Conservation (phyloP, 30 jellyfish, hydroid and myxozoan genomes). For the Nemopilema nomurai region DNA sequence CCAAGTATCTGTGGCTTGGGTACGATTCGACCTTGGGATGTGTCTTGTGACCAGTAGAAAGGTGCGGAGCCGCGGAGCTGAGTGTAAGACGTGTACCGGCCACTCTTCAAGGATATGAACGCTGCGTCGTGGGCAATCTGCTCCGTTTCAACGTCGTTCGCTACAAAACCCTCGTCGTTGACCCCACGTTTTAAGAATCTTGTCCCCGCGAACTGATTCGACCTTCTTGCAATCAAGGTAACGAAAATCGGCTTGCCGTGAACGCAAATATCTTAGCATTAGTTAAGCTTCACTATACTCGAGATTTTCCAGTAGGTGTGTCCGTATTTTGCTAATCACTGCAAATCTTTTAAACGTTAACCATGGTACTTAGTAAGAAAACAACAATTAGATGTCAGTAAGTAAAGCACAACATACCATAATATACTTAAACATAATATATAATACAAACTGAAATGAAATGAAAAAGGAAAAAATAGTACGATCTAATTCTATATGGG, state of each 20-base stretch:
- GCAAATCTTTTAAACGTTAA: too few relatives aligned
- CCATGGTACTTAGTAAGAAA: too few relatives aligned
- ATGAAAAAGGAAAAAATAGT: neutral
- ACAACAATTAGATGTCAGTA: too few relatives aligned
- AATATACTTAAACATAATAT: too few relatives aligned
- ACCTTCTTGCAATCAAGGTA: slow-evolving; percentile 94
- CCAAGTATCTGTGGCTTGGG: slow-evolving; percentile 99
- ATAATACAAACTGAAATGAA: too few relatives aligned
- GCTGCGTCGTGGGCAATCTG: slow-evolving; percentile 99
- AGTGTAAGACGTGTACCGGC: slow-evolving; percentile 94
- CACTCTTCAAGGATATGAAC: slow-evolving; percentile 85
- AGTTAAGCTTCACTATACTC: slow-evolving; percentile 28
- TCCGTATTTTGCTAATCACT: too few relatives aligned
- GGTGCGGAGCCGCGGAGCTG: slow-evolving; percentile 99
- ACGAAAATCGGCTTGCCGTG: slow-evolving; percentile 93
- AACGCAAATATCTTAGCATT: slow-evolving; percentile 76
- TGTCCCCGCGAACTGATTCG: slow-evolving; percentile 98
- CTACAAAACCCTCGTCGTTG: slow-evolving; percentile 98
- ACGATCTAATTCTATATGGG: neutral
- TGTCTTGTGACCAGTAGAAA: slow-evolving; percentile 99
- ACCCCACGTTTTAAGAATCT: slow-evolving; percentile 96
- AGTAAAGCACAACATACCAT: too few relatives aligned
- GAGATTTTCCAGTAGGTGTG: too few relatives aligned
- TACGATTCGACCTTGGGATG: slow-evolving; percentile 94
- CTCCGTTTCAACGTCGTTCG: slow-evolving; percentile 99